phyloP scores from a whole-genome alignment of 37 sponge, comb jelly and placozoan genomes.

The Oscarella lobularis region DNA sequence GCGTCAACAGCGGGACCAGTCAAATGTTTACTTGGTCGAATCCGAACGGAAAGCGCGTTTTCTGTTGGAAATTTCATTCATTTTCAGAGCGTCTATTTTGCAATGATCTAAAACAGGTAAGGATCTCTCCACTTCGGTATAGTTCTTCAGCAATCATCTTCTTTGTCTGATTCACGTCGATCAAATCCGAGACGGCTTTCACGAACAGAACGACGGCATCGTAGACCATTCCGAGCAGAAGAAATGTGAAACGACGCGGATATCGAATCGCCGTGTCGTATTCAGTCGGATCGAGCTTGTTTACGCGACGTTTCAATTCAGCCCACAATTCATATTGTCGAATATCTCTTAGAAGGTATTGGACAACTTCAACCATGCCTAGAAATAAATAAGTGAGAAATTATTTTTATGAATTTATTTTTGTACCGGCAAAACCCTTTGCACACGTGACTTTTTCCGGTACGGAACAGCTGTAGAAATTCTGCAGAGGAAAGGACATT shows the following conservation, averaged over 20 bases:
- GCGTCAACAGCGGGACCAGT: no score
- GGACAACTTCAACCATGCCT: not conserved
- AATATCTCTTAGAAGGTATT: not conserved
- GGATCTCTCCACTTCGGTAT: no score
- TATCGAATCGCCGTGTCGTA: not conserved
- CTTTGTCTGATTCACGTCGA: not conserved
- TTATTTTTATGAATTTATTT: no score
- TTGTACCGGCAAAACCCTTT: not conserved
- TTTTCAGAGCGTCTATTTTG: no score
- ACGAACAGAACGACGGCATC: not conserved
- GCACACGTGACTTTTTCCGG: not conserved
- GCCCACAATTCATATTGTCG: not conserved
- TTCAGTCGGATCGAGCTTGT: not conserved
- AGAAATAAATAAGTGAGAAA: no score
- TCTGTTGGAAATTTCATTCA: not conserved
- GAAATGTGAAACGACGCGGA: not conserved
- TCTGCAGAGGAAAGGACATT: not conserved
- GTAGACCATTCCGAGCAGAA: not conserved
- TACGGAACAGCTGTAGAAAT: not conserved
- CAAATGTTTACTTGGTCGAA: not conserved
- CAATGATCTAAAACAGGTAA: no score
- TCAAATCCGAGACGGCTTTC: not conserved
- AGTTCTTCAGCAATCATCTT: no score
- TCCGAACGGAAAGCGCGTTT: not conserved
- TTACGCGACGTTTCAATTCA: not conserved